Percentiles rank a stretch among this genome's conserved stretches.
phyloP scores from a whole-genome alignment of 2,797 vertebrate genomes.

The Sciurus vulgaris region DNA sequence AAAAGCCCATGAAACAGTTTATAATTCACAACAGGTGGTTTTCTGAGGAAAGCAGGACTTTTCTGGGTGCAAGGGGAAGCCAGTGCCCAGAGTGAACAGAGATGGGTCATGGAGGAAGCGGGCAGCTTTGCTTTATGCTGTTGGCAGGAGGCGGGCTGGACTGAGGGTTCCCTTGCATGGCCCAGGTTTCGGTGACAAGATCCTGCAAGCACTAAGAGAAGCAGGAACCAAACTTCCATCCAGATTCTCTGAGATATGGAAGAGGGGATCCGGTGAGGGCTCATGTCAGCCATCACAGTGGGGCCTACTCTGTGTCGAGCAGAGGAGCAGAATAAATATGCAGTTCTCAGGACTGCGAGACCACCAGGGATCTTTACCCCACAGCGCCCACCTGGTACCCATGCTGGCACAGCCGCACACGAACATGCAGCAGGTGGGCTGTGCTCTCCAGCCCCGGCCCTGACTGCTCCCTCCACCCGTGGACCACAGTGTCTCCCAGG shows the following conservation, averaged over 20 bases:
- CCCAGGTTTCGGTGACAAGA: too few relatives aligned
- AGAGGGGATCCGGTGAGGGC: neutral
- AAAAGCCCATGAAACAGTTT: neutral
- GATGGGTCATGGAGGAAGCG: too few relatives aligned
- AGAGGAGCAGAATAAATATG: neutral
- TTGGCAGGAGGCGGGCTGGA: too few relatives aligned
- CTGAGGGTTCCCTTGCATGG: too few relatives aligned
- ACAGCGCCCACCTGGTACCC: rapidly evolving
- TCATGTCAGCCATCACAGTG: neutral
- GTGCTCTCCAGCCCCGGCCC: neutral
- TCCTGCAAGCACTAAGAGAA: neutral
- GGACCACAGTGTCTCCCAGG: neutral
- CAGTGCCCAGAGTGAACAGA: too few relatives aligned
- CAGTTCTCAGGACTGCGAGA: neutral
- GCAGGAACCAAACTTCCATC: neutral
- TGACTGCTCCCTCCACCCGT: too few relatives aligned
- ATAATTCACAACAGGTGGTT: neutral
- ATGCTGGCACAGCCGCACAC: rapidly evolving
- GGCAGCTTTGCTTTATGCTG: neutral
- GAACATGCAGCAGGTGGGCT: rapidly evolving
- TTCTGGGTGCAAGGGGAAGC: neutral
- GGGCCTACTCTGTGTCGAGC: neutral
- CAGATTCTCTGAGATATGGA: neutral
- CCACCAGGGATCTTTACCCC: neutral
- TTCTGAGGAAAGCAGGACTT: neutral